Evolutionary conservation across 2,888 invertebrate species (phyloP), one percentile per base, ranked within the genome.

Genomic region (Salpingus planirostris): DNA sequence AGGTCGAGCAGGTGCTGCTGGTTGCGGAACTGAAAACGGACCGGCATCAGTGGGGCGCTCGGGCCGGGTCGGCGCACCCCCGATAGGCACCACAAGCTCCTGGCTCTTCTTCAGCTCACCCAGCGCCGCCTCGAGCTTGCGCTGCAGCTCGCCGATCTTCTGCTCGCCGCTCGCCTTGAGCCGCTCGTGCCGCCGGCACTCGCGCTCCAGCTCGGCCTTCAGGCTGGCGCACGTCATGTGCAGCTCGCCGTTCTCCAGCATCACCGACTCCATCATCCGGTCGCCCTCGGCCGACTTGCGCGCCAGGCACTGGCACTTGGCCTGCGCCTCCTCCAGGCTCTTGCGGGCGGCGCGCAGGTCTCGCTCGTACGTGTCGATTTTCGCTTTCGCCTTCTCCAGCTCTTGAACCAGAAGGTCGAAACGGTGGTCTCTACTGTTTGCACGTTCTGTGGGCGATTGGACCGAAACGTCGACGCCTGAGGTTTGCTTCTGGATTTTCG

Each of bases 1-100:
- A 55, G 51, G 37, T 51, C 60, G 52, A 55, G 55, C 37, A 59
- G 52, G 40, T 58, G 60, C 33, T 56, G 59, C 37, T 59, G 60
- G 25, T 56, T 57, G 42, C 53, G 52, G 43, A 59, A 56, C 64
- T 63, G 56, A 60, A 64, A 18, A 47, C 46, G 50, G 55, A 54
- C 44, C 46, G 46, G 40, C 44, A 49, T 62, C 59, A 60, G 54
- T 55, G 57, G 54, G 44, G 36, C 52, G 24, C 15, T 21, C 11
- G 13, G 26, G 34, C 11, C 25, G 29, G 26, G 24, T 27, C 3
- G 26, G 26, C 42, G 35, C 40, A 35, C 38, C 40, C 43, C 47
- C 47, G 33, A 46, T 50, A 46, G 52, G 42, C 49, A 55, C 57
- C 57, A 52, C 55, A 40, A 55, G 45, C 37, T 55, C 55, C 49